Base-by-base conservation (phyloP, 2,888 invertebrate genomes). In the Protodeltote pygarga region DNA sequence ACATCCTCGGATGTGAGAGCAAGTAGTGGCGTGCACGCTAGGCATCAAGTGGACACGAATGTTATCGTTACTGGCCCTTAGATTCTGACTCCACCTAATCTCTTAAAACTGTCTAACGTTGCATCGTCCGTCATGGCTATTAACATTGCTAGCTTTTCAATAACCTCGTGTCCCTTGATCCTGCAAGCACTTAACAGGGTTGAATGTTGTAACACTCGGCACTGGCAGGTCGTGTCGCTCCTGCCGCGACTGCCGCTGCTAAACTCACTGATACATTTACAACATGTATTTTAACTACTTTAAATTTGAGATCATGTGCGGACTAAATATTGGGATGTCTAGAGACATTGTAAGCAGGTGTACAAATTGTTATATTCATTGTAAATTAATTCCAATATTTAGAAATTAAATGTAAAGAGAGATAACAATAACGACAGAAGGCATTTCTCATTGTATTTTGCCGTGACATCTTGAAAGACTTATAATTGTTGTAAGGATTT, bases 391-490 rank as follows among this genome's bases (percentile, higher is more conserved):
- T 90, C 89, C 90, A 89, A 88, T 90, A 85, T 88, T 90, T 87
- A 88, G 86, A 81, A 83, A 85, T 82, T 79, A 69, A 82, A 81
- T 76, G 72, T 80, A 76, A 79, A 77, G 73, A 78, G 77, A 82
- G 76, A 71, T 73, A 83, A 83, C 81, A 79, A 52, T 70, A 84
- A 83, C 85, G 82, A 81, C 78, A 71, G 73, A 70, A 81, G 90
- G 91, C 91, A 91, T 91, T 91, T 91, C 65, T 86, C 78, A 80
- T 79, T 86, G 83, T 88, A 85, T 85, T 86, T 88, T 88, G 87
- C 86, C 85, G 81, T 83, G 85, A 79, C 87, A 91, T 83, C 88
- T 83, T 89, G 89, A 89, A 92, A 92, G 90, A 91, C 91, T 92
- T 90, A 90, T 90, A 69, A 73, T 76, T 80, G 83, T 83, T 87